Percentiles rank a stretch among this genome's conserved stretches.
Conservation (phyloP, 2,113 vertebrate genomes). For the Regulus satrapa region DNA sequence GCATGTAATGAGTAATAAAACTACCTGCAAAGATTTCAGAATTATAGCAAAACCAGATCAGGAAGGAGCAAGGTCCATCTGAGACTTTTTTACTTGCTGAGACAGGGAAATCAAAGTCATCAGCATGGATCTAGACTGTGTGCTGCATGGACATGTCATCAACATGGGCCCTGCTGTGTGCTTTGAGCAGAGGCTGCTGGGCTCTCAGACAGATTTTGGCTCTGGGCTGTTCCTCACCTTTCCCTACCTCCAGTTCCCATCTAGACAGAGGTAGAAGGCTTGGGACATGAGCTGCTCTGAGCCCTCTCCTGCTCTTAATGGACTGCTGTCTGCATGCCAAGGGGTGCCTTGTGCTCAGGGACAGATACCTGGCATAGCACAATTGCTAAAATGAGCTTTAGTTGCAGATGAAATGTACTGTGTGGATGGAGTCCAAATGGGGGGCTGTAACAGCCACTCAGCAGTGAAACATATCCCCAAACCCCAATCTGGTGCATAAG, state of each 20-base stretch:
- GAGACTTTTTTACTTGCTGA: not conserved
- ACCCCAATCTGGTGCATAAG: not conserved
- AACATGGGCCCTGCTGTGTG: not conserved
- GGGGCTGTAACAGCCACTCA: not conserved
- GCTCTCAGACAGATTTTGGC: not conserved
- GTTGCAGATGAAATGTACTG: not conserved
- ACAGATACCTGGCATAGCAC: not conserved
- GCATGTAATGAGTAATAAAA: not conserved
- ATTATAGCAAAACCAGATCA: not conserved
- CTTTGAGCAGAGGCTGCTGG: not conserved
- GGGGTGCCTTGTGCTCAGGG: not conserved
- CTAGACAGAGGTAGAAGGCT: not conserved
- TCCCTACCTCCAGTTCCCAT: not conserved
- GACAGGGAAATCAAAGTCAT: not conserved
- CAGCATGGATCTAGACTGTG: not conserved
- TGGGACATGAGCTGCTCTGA: not conserved
- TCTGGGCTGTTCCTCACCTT: not conserved
- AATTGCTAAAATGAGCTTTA: not conserved
- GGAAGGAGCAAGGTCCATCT: accelerated
- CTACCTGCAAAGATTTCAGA: not conserved
- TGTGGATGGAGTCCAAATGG: conserved; percentile 17
- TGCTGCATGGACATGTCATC: too few species aligned
- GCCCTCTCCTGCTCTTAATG: not conserved
- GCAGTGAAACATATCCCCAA: not conserved
- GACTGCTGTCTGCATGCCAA: not conserved